These are phyloP conservation scores for Manduca sexta DNA, from an alignment of 1,140 invertebrate genomes.

Conservation along the genomic window DNA sequence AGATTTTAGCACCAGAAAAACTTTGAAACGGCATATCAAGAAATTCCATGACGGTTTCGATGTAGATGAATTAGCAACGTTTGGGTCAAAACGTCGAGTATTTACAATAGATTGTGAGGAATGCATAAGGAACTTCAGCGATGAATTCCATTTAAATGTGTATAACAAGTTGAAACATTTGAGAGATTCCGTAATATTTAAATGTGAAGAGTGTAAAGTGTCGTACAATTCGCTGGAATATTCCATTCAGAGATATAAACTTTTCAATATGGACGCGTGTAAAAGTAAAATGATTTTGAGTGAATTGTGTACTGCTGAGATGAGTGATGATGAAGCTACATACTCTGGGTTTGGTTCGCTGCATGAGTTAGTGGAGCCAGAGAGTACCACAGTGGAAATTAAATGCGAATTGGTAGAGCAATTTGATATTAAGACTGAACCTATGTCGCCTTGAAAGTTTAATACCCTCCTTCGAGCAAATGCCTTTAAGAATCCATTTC, in stretches of 20 bases:
- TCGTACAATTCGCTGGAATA: conserved; percentile 44
- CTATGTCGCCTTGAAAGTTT: conserved; percentile 14
- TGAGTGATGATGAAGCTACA: conserved; percentile 32
- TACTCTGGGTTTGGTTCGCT: conserved; percentile 10
- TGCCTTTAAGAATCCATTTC: no score
- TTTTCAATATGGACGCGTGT: conserved; percentile 16
- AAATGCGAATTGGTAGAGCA: conserved; percentile 12
- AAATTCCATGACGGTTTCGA: conserved; percentile 51
- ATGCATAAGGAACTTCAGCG: conserved; percentile 42
- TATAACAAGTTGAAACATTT: conserved; percentile 35
- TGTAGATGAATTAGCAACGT: conserved; percentile 38
- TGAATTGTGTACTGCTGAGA: conserved; percentile 48
- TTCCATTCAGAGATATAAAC: conserved; percentile 41
- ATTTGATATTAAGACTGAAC: conserved; percentile 20
- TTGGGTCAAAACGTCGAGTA: conserved; percentile 22
- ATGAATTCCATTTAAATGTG: conserved; percentile 27
- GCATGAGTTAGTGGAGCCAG: conserved; percentile 19
- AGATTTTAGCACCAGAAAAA: conserved; percentile 54
- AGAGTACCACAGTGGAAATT: conserved; percentile 22
- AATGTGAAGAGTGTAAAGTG: conserved; percentile 33
- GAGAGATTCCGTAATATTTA: conserved; percentile 34
- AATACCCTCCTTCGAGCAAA: neutral
- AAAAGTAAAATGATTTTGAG: conserved; percentile 45
- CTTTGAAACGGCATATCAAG: conserved; percentile 50
- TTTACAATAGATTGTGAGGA: conserved; percentile 43